phyloP scores from a whole-genome alignment of 2,797 vertebrate species.

The Typhlichthys subterraneus region DNA sequence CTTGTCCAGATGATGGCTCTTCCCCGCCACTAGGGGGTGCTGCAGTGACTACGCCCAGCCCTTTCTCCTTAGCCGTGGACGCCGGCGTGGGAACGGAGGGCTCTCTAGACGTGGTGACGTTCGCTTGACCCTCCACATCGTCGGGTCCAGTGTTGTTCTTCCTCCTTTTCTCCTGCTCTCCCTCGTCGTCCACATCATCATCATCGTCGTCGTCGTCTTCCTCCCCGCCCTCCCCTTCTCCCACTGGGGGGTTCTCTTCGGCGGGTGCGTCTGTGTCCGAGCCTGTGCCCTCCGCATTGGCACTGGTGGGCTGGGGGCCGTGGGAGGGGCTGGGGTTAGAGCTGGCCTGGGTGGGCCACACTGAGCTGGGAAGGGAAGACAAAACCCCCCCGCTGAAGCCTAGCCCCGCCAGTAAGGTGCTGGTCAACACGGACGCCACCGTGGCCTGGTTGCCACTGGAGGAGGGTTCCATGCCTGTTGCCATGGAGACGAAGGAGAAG shows the following conservation, averaged over 20 bases:
- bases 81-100: constrained; percentile 70
- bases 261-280: constrained; percentile 73
- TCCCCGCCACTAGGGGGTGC: constrained; percentile 33
- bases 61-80: constrained; percentile 78
- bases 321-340: constrained; percentile 78
- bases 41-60: constrained; percentile 42
- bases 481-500: constrained; percentile 98
- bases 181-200: constrained; percentile 81
- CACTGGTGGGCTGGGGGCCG: constrained; percentile 62
- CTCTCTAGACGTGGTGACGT: constrained; percentile 63
- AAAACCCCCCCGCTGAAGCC: constrained; percentile 93
- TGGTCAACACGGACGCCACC: constrained; percentile 94
- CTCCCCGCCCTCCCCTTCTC: constrained; percentile 76
- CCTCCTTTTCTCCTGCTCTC: constrained; percentile 83
- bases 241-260: constrained; percentile 72
- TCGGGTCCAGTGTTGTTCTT: constrained; percentile 74
- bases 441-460: constrained; percentile 96
- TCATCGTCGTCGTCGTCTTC: constrained; percentile 82
- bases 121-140: constrained; percentile 51
- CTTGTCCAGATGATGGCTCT: constrained; percentile 29
- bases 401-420: constrained; percentile 93
- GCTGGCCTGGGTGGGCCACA: constrained; percentile 87
- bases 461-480: constrained; percentile 94
- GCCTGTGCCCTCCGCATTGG: constrained; percentile 77
- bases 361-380: constrained; percentile 91